These are phyloP conservation scores for Drosophila anomelani DNA, from an alignment of 2,888 invertebrate genomes.

Conservation along the genomic window DNA sequence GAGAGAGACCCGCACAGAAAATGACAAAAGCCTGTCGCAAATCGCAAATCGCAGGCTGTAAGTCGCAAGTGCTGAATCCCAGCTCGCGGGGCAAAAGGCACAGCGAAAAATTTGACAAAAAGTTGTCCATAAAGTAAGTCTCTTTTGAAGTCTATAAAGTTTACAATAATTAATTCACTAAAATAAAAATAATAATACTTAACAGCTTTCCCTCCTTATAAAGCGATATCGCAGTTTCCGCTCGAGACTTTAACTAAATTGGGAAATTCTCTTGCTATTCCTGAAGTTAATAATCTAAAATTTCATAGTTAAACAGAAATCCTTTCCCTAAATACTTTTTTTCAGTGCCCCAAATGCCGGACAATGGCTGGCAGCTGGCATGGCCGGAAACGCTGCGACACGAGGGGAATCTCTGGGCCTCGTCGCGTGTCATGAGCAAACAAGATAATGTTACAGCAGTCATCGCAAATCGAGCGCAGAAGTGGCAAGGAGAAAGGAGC, in stretches of 20 bases:
- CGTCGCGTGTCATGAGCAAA: slow-evolving; percentile 78
- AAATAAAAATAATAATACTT: too few relatives aligned
- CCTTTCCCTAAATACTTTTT: not conserved
- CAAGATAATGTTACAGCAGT: slow-evolving; percentile 78
- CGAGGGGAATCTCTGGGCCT: slow-evolving; percentile 34
- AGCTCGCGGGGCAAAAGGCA: slow-evolving; percentile 53
- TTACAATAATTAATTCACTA: too few relatives aligned
- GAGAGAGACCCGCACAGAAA: slow-evolving; percentile 34
- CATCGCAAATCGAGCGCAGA: slow-evolving; percentile 70
- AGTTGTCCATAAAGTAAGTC: not conserved
- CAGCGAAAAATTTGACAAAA: not conserved
- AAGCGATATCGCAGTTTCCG: too few relatives aligned
- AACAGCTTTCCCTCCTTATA: too few relatives aligned
- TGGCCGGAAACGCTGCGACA: slow-evolving; percentile 31
- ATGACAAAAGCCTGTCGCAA: slow-evolving; percentile 66
- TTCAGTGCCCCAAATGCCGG: slow-evolving; percentile 55
- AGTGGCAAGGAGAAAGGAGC: not conserved
- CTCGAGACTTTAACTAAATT: too few relatives aligned
- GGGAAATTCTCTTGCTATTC: not conserved
- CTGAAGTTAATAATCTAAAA: not conserved
- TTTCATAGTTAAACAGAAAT: not conserved
- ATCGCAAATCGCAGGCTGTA: slow-evolving; percentile 26
- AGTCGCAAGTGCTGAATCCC: slow-evolving; percentile 18
- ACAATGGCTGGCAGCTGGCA: slow-evolving; percentile 57
- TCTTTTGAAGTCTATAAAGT: too few relatives aligned